phyloP scores from a whole-genome alignment of 2,797 vertebrate species.

The Gastrophryne carolinensis region DNA sequence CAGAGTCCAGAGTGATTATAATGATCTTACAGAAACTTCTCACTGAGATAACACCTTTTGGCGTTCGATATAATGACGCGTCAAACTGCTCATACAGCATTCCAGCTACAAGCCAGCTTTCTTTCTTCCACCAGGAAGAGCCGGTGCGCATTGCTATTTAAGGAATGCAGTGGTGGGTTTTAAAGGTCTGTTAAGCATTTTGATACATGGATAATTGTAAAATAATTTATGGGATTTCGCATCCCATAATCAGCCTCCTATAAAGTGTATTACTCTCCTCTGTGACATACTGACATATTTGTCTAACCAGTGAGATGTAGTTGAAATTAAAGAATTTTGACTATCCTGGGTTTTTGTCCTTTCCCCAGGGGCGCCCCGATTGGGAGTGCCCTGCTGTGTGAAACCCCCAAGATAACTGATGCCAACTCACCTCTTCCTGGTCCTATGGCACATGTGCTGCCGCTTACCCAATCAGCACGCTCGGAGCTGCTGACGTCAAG shows the following conservation, averaged over 20 bases:
- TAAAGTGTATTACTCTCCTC: neutral
- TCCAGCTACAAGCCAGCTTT: neutral
- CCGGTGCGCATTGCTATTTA: neutral
- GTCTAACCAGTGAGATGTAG: neutral
- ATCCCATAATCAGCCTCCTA: neutral
- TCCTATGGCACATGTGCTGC: too few relatives aligned
- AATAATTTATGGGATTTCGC: neutral
- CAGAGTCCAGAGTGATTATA: too few relatives aligned
- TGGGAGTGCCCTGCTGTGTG: too few relatives aligned
- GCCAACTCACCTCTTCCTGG: too few relatives aligned
- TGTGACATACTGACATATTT: neutral
- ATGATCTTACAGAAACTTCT: too few relatives aligned
- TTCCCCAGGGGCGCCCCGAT: too few relatives aligned
- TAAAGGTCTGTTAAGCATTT: neutral
- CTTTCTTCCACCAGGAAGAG: neutral
- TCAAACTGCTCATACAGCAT: neutral
- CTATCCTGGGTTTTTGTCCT: too few relatives aligned
- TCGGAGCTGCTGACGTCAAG: too few relatives aligned
- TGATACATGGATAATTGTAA: neutral
- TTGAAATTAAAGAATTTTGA: neutral
- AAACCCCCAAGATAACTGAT: too few relatives aligned
- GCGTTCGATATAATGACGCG: too few relatives aligned
- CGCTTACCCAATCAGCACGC: too few relatives aligned
- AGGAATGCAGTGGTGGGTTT: neutral
- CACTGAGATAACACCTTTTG: too few relatives aligned